Evolutionary conservation across 1,140 invertebrate species (phyloP), one percentile per base, ranked within the genome.

Genomic region (Leptinotarsa undecemlineata): DNA sequence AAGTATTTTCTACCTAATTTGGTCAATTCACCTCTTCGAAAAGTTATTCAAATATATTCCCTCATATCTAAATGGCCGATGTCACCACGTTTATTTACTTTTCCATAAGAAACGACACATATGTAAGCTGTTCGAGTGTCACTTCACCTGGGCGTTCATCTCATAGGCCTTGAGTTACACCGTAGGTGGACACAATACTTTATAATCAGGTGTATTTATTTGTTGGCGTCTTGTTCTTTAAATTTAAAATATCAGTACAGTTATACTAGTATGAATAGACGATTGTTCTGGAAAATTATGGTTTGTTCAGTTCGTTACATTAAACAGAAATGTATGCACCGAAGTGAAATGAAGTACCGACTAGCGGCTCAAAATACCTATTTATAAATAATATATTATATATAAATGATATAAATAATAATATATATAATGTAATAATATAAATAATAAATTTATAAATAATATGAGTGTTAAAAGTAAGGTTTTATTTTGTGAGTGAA

Each of bases 181-280:
- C 51, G 51, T 57, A 6, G 51, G 51, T 57, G 51, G 17, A 57
- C 51, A 57, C n/a, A 17, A 57, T 57, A 57, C 51, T 57, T 57
- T 57, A 57, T 57, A 57, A 57, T 57, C 51, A 57, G 51, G 51
- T 57, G 51, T 57, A 19, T 57, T 57, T 57, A 57, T 57, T 57
- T 57, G 51, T 57, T 57, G 51, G 51, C 51, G 51, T 57, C 51
- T 57, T 57, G 51, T 57, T 57, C 51, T 57, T 8, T 15, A 57
- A 57, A 57, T n/a, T 57, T 57, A 57, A 57, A 57, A 57, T 57
- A 14, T 57, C 51, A 19, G 51, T 57, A 57, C 51, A 57, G 51
- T 57, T 57, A 57, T 19, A 57, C 51, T 4, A 19, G 51, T 57
- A 15, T 57, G 51, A 57, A 57, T 57, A 57, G 51, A 57, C 51